Conservation (phyloP, 1,140 invertebrate species). For the Cyclargus thomasi region DNA sequence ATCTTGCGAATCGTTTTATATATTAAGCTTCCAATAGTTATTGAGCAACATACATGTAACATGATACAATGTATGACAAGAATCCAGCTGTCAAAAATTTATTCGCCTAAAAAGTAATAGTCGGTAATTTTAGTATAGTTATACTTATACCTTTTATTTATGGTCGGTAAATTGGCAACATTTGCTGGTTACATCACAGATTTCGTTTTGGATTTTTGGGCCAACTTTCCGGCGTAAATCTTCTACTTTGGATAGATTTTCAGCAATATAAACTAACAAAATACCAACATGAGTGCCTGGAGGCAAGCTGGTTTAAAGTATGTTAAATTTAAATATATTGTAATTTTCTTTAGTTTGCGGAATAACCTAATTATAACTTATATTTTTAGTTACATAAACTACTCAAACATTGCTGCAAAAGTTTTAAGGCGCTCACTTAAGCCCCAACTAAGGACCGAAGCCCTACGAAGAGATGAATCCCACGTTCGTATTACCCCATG, state of each 20-base stretch:
- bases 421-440: conserved; percentile 87
- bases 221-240: conserved; percentile 28
- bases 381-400: conserved; percentile 88
- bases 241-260: conserved; percentile 24
- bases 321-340: conserved; percentile 26
- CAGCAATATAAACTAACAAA: conserved; percentile 20
- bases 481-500: conserved; percentile 88
- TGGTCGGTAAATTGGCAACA: neutral
- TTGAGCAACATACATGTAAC: no score
- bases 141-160: no score
- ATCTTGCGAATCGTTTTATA: no score
- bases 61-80: no score
- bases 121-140: no score
- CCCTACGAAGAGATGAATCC: conserved; percentile 83
- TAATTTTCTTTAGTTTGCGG: neutral
- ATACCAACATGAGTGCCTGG: conserved; percentile 64
- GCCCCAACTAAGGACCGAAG: conserved; percentile 81
- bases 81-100: no score
- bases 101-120: no score
- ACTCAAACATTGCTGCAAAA: conserved; percentile 91
- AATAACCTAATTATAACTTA: conserved; percentile 5
- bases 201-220: conserved; percentile 22
- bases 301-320: conserved; percentile 66
- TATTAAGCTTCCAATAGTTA: no score
- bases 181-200: conserved; percentile 44